These are phyloP conservation scores for Steinernema carpocapsae DNA, from an alignment of 2,888 invertebrate species.

Conservation along the genomic window DNA sequence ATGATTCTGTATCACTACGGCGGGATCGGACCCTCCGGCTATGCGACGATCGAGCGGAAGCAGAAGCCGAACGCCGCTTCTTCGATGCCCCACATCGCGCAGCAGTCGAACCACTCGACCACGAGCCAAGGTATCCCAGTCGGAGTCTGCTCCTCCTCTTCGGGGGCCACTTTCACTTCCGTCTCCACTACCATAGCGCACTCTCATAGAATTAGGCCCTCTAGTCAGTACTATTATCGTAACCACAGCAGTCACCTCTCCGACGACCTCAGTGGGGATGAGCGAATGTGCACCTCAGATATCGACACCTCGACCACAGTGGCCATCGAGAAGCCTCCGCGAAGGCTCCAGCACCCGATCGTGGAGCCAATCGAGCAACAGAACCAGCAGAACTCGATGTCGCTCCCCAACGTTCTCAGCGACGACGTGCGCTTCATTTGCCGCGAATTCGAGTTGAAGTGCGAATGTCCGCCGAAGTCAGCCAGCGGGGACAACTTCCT, in stretches of 20 bases:
- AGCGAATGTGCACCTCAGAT: slow-evolving; percentile 33
- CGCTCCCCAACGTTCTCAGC: slow-evolving; percentile 65
- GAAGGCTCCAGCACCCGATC: neutral
- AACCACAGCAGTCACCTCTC: slow-evolving; percentile 25
- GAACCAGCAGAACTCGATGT: slow-evolving; percentile 48
- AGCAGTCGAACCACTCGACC: neutral
- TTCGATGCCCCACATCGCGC: slow-evolving; percentile 21
- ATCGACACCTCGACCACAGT: slow-evolving; percentile 5
- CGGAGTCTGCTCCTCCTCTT: slow-evolving; percentile 4
- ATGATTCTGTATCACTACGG: neutral
- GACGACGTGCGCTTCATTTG: slow-evolving; percentile 61
- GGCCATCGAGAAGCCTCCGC: neutral
- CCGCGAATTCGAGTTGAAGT: slow-evolving; percentile 47
- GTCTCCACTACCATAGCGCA: slow-evolving; percentile 32
- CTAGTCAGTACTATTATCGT: slow-evolving; percentile 34
- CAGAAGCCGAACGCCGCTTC: neutral
- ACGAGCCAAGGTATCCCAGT: slow-evolving; percentile 10
- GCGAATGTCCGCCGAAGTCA: slow-evolving; percentile 55
- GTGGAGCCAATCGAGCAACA: neutral
- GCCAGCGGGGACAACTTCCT: slow-evolving; percentile 65
- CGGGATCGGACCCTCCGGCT: slow-evolving; percentile 5
- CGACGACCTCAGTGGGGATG: slow-evolving; percentile 26
- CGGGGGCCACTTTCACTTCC: slow-evolving; percentile 26
- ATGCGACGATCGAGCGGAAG: slow-evolving; percentile 19
- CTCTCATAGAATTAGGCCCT: slow-evolving; percentile 27